Evolutionary conservation across 2,113 vertebrate genomes (phyloP).

Genomic region (Pedionomus torquatus): DNA sequence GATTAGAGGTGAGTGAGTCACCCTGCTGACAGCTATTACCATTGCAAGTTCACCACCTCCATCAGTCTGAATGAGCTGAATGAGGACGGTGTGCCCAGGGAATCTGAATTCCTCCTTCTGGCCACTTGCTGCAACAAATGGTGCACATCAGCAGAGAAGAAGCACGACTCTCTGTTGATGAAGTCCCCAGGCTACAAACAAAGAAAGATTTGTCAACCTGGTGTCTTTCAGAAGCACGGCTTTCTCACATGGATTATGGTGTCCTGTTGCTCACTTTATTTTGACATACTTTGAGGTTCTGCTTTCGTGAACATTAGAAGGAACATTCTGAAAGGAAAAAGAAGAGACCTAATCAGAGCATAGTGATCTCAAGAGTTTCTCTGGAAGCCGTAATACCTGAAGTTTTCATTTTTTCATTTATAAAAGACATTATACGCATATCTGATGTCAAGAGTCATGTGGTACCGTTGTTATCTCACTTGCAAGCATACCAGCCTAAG

Average conservation of each 20-base stretch:
- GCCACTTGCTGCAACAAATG: neutral
- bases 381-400: neutral
- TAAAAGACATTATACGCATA: neutral
- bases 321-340: neutral
- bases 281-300: neutral
- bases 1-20: neutral
- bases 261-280: neutral
- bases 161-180: fast-evolving
- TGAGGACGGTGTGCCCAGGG: neutral
- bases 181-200: neutral
- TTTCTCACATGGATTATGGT: neutral
- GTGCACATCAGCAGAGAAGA: neutral
- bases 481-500: neutral
- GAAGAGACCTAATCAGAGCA: neutral
- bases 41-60: neutral
- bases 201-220: neutral
- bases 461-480: neutral
- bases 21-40: neutral
- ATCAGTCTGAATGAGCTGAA: neutral
- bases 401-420: neutral
- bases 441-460: neutral
- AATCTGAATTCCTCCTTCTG: neutral
- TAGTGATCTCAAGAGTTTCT: neutral
- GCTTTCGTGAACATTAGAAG: neutral
- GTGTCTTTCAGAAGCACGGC: neutral